Conservation (phyloP, 2,888 invertebrate genomes). For the Caradrina clavipalpis region DNA sequence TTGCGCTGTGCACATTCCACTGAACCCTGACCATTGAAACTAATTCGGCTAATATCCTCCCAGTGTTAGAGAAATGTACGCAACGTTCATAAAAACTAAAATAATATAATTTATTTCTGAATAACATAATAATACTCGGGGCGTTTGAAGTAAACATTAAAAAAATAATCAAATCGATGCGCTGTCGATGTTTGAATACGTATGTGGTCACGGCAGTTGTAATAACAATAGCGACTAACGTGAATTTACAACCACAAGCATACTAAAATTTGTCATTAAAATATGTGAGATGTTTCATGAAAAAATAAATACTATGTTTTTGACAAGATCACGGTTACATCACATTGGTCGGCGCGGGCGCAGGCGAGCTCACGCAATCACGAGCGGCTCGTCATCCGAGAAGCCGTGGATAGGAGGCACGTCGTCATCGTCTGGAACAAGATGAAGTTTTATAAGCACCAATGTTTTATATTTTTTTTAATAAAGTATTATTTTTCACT, state of each 20-base stretch:
- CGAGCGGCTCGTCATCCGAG: conserved; percentile 98
- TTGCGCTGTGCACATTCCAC: conserved; percentile 67
- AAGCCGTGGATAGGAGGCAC: conserved; percentile 97
- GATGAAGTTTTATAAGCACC: conserved; percentile 28
- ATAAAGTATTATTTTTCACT: conserved; percentile 40
- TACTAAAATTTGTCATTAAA: conserved; percentile 39
- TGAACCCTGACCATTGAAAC: conserved; percentile 49
- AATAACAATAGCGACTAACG: conserved; percentile 39
- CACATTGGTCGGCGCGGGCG: conserved; percentile 63
- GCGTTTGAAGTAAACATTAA: conserved; percentile 52
- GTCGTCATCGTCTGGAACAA: conserved; percentile 94
- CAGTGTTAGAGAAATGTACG: conserved; percentile 41
- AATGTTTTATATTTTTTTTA: neutral
- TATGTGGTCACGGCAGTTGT: conserved; percentile 16
- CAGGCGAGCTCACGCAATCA: conserved; percentile 93
- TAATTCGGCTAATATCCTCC: conserved; percentile 57
- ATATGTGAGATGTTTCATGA: conserved; percentile 49
- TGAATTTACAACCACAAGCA: conserved; percentile 46
- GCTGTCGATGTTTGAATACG: conserved; percentile 29
- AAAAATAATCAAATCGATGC: conserved; percentile 47
- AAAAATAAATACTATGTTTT: conserved; percentile 79
- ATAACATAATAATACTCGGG: conserved; percentile 76
- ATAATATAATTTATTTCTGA: conserved; percentile 62
- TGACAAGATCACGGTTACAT: conserved; percentile 83
- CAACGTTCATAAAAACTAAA: conserved; percentile 65